Evolutionary conservation across 2,797 vertebrate species (phyloP).

Genomic region (Sebastes aleutianus): DNA sequence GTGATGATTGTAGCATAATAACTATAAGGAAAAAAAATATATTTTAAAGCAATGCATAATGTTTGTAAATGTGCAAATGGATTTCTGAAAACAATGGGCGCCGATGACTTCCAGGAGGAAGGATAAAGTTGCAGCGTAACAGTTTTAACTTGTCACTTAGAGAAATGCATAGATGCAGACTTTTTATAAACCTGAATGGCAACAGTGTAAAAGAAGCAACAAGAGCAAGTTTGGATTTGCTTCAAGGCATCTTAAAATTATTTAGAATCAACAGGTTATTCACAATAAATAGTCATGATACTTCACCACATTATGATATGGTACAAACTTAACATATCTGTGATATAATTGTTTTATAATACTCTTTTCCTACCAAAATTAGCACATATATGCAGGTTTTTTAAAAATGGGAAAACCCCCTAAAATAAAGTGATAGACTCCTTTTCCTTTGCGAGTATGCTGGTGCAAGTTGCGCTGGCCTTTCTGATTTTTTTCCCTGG

Average conservation of each 20-base stretch:
- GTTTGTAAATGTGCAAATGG: slow-evolving; percentile 25
- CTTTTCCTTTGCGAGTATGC: background rate
- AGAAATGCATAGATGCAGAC: background rate
- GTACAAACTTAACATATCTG: background rate
- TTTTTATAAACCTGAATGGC: no score
- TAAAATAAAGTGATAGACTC: background rate
- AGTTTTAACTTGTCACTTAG: background rate
- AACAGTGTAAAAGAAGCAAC: background rate
- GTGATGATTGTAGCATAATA: slow-evolving; percentile 5
- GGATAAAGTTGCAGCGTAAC: background rate
- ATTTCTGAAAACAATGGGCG: slow-evolving; percentile 9
- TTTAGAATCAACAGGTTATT: background rate
- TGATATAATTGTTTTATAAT: background rate
- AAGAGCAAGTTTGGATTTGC: background rate
- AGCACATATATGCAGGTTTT: background rate
- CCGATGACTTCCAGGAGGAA: background rate
- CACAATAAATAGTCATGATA: no score
- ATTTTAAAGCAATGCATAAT: slow-evolving; percentile 12
- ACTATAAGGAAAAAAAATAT: background rate
- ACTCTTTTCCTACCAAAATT: background rate
- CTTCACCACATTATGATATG: background rate
- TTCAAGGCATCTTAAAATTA: no score
- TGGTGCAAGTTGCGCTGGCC: no score
- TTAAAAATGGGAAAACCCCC: background rate
- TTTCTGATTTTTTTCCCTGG: no score